These are phyloP conservation scores for Zosterops lateralis DNA, from an alignment of 2,113 vertebrate genomes.

Conservation along the genomic window DNA sequence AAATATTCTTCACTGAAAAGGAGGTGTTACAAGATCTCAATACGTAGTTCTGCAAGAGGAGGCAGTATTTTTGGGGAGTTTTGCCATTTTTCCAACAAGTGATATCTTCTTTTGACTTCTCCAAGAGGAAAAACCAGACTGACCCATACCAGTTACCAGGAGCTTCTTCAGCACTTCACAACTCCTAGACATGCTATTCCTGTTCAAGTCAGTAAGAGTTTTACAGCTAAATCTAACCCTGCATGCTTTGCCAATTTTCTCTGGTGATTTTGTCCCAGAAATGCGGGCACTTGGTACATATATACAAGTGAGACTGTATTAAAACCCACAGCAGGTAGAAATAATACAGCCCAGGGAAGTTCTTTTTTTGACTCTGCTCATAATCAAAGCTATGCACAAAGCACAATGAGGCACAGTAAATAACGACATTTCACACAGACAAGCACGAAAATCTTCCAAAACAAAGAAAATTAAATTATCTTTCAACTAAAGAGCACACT, in stretches of 20 bases:
- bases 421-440: conserved; percentile 50
- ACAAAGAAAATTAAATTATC: conserved; percentile 54
- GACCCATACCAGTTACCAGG: background rate
- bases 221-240: background rate
- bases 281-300: background rate
- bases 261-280: background rate
- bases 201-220: background rate
- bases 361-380: background rate
- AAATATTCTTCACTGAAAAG: background rate
- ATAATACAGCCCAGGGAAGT: background rate
- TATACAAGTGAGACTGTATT: background rate
- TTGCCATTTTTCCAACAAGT: background rate
- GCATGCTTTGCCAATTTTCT: background rate
- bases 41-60: background rate
- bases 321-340: conserved; percentile 58
- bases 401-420: conserved; percentile 24
- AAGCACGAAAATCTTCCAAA: conserved; percentile 8
- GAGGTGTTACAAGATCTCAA: background rate
- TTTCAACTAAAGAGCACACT: conserved; percentile 15
- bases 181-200: background rate
- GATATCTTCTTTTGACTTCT: background rate
- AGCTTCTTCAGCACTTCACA: background rate
- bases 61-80: accelerated
- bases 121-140: background rate
- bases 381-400: conserved; percentile 16